A percentile compares a stretch with the other conserved stretches of the same genome.
Conservation (phyloP, 2,113 vertebrate genomes). For the Willisornis vidua region DNA sequence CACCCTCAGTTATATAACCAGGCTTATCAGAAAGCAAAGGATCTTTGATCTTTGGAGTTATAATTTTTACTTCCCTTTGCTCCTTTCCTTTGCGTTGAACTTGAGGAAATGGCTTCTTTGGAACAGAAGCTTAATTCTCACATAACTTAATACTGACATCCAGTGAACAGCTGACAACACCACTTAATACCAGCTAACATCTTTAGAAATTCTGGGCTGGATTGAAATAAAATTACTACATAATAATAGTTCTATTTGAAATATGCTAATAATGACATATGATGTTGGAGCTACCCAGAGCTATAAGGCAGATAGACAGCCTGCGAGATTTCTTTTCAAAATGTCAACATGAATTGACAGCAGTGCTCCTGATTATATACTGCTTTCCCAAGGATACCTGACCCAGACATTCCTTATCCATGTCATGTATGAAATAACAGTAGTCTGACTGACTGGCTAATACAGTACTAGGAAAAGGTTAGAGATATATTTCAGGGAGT, state of each 20-base stretch:
- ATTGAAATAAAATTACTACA: background rate
- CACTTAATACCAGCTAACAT: background rate
- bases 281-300: background rate
- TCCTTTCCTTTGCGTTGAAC: background rate
- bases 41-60: background rate
- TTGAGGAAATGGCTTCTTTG: background rate
- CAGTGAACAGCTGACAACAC: background rate
- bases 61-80: background rate
- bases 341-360: background rate
- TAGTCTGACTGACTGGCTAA: background rate
- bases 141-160: background rate
- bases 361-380: background rate
- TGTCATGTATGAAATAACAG: background rate
- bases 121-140: background rate
- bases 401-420: background rate
- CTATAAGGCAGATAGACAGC: background rate
- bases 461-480: background rate
- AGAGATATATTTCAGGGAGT: background rate
- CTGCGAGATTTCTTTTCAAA: slow-evolving; percentile 4
- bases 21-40: background rate
- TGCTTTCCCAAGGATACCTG: background rate
- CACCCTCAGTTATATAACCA: background rate
- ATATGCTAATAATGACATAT: background rate
- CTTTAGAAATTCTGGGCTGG: background rate
- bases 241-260: background rate